phyloP scores from a whole-genome alignment of 2,888 invertebrate species.

The Cryptops parisi region DNA sequence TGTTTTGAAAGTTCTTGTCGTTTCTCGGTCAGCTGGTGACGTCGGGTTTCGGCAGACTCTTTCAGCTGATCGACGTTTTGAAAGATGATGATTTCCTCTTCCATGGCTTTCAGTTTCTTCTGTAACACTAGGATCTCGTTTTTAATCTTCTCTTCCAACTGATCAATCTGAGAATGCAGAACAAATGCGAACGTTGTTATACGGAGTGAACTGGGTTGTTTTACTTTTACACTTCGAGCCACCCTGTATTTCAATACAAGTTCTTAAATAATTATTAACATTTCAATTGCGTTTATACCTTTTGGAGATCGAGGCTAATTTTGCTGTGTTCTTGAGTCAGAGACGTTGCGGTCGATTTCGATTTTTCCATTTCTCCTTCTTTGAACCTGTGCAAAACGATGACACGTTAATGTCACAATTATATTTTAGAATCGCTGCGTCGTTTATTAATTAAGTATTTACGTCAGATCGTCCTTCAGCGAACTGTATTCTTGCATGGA shows the following conservation, averaged over 20 bases:
- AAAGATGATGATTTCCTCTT: conserved; percentile 44
- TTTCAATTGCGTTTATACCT: too few species aligned
- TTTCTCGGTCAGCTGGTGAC: conserved; percentile 39
- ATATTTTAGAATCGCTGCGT: background rate
- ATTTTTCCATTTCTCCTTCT: conserved; percentile 44
- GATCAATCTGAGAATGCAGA: conserved; percentile 39
- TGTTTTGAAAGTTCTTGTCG: conserved; percentile 33
- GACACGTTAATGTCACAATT: conserved; percentile 1
- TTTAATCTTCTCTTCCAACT: conserved; percentile 50
- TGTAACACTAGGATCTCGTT: conserved; percentile 38
- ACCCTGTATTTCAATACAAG: too few species aligned
- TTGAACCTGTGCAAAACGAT: conserved; percentile 29
- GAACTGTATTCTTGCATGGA: conserved; percentile 32
- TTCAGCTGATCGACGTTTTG: conserved; percentile 41
- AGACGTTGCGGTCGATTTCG: conserved; percentile 45
- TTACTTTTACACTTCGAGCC: too few species aligned
- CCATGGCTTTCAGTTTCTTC: conserved; percentile 40
- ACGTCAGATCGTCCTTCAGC: conserved; percentile 38
- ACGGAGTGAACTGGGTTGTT: too few species aligned
- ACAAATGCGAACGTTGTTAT: background rate
- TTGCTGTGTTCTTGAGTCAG: conserved; percentile 44
- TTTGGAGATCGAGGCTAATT: conserved; percentile 23
- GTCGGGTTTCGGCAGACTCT: conserved; percentile 36
- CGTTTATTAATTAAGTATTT: too few species aligned
- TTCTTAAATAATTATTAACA: too few species aligned